phyloP scores from a whole-genome alignment of 2,113 vertebrate species.

The Hydrolagus affinis region DNA sequence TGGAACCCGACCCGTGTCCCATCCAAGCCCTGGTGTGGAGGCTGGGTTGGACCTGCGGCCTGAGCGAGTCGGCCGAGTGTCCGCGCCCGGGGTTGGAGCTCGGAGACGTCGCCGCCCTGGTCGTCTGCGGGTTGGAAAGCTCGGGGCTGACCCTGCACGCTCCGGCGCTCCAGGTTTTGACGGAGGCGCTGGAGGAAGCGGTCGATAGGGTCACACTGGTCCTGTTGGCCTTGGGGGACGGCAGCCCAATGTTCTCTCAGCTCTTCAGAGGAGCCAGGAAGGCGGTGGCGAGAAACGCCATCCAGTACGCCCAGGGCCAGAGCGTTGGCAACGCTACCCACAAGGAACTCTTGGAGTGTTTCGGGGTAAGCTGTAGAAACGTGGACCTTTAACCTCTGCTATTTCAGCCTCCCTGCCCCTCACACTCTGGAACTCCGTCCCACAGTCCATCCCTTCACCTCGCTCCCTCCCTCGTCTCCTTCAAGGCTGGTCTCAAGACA shows the following conservation, averaged over 20 bases:
- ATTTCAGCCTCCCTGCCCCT: too few relatives aligned
- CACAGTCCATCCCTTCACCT: too few relatives aligned
- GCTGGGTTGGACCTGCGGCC: constrained; percentile 59
- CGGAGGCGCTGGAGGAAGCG: constrained; percentile 43
- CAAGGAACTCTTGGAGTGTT: constrained; percentile 61
- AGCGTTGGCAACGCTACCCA: constrained; percentile 50
- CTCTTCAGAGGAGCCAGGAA: constrained; percentile 47
- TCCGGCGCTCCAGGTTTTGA: constrained; percentile 41
- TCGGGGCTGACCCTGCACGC: constrained; percentile 42
- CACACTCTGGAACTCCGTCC: too few relatives aligned
- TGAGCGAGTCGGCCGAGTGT: constrained; percentile 48
- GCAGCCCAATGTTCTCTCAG: constrained; percentile 45
- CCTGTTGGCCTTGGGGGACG: constrained; percentile 56
- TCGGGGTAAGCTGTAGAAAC: constrained; percentile 51
- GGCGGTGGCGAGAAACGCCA: constrained; percentile 44
- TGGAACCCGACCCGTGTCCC: constrained; percentile 40
- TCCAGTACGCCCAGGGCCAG: constrained; percentile 42
- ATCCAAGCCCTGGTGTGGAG: constrained; percentile 43
- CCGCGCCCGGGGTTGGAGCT: constrained; percentile 42
- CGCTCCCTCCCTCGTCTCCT: too few relatives aligned
- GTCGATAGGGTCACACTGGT: constrained; percentile 50
- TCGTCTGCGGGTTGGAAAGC: constrained; percentile 53
- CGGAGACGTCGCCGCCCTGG: constrained; percentile 43
- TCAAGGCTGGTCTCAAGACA: too few relatives aligned
- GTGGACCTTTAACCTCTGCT: too few relatives aligned